phyloP scores from a whole-genome alignment of 1,140 invertebrate species.

The Bicyclus anynana region DNA sequence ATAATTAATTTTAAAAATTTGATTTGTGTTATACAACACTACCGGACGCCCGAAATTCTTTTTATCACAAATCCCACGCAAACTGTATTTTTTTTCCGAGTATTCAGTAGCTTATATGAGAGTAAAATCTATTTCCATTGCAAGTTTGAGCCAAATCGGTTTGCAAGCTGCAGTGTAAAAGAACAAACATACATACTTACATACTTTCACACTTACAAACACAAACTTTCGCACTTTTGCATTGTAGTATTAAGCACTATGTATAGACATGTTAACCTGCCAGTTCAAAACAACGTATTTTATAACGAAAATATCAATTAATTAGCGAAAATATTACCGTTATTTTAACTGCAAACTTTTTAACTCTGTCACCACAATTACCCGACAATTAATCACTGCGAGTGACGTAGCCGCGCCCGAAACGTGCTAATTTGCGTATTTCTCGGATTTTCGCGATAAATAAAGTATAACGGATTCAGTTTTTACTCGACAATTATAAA shows the following conservation, averaged over 20 bases:
- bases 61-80: no score
- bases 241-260: not conserved
- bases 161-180: no score
- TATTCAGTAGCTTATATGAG: no score
- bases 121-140: no score
- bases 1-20: no score
- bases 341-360: not conserved
- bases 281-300: not conserved
- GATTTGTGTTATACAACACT: no score
- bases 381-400: not conserved
- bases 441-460: not conserved
- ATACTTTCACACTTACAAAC: no score
- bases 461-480: not conserved
- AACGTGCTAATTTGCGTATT: not conserved
- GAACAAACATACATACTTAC: no score
- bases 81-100: no score
- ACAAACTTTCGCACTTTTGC: no score
- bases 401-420: not conserved
- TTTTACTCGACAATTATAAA: not conserved
- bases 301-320: not conserved
- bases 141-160: no score
- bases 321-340: not conserved
- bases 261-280: not conserved
- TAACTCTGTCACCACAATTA: not conserved
- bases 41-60: no score